Percentiles rank a stretch among this genome's conserved stretches.
These are phyloP conservation scores for Noctua fimbriata DNA, from an alignment of 2,888 invertebrate species.

Conservation along the genomic window DNA sequence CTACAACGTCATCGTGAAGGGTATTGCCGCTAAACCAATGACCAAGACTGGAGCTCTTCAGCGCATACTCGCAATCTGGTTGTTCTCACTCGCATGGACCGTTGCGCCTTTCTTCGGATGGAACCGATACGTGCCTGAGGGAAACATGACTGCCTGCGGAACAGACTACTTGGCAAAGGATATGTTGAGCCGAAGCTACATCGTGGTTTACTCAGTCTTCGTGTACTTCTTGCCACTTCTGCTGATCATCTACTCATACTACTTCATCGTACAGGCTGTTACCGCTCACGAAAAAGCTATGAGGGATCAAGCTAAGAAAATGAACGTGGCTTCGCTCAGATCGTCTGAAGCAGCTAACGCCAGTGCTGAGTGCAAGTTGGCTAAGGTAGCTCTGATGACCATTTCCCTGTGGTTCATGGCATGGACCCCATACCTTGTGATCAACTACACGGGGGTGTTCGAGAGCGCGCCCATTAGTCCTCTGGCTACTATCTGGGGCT, in stretches of 20 bases:
- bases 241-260: constrained; percentile 96
- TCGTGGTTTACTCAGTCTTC: constrained; percentile 94
- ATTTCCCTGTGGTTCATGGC: constrained; percentile 97
- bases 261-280: constrained; percentile 96
- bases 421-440: constrained; percentile 97
- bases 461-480: constrained; percentile 94
- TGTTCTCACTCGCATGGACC: constrained; percentile 94
- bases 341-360: constrained; percentile 94
- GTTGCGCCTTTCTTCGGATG: constrained; percentile 96
- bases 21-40: constrained; percentile 95
- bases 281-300: constrained; percentile 95
- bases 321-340: constrained; percentile 97
- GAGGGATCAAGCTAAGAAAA: constrained; percentile 97
- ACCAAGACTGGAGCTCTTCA: constrained; percentile 94
- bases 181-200: constrained; percentile 94
- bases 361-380: constrained; percentile 96
- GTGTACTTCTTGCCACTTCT: constrained; percentile 94
- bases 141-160: constrained; percentile 98
- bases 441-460: constrained; percentile 95
- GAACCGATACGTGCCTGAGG: constrained; percentile 97
- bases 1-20: constrained; percentile 98
- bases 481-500: constrained; percentile 96
- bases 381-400: constrained; percentile 97
- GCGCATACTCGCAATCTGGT: constrained; percentile 95
- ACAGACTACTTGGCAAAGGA: constrained; percentile 95